These are phyloP conservation scores for Pseudopleuronectes americanus DNA, from an alignment of 2,797 vertebrate genomes.

Conservation along the genomic window DNA sequence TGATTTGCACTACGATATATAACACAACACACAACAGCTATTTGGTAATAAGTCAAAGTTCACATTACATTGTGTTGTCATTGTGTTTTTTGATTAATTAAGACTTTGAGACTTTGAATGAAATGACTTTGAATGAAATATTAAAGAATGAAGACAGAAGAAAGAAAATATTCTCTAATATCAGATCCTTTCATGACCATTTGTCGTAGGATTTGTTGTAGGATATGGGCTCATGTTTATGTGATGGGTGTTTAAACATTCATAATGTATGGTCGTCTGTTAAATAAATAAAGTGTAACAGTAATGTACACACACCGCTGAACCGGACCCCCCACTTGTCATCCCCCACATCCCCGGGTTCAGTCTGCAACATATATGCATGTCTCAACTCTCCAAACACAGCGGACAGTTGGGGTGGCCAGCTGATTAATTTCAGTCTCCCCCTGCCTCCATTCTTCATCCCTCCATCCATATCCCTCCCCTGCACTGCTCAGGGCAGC, in stretches of 20 bases:
- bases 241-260: not conserved
- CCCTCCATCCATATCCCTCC: conserved; percentile 39
- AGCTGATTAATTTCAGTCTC: conserved; percentile 80
- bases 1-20: too few species aligned
- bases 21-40: too few species aligned
- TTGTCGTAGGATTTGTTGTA: too few species aligned
- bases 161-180: too few species aligned
- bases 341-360: conserved; percentile 24
- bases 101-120: too few species aligned
- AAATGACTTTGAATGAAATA: too few species aligned
- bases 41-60: not conserved
- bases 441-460: conserved; percentile 40
- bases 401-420: conserved; percentile 81
- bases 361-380: conserved; percentile 78
- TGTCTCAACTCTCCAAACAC: conserved; percentile 78
- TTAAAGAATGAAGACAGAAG: too few species aligned
- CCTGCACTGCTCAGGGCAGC: conserved; percentile 69
- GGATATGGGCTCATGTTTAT: not conserved
- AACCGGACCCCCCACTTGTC: conserved; percentile 7
- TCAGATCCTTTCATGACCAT: too few species aligned
- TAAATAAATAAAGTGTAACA: not conserved
- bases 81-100: not conserved
- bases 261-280: not conserved
- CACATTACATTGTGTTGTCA: not conserved
- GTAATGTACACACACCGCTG: not conserved